A percentile compares a stretch with the other conserved stretches of the same genome.
Conservation (phyloP, 2,113 vertebrate species). For the Hemibagrus wyckioides region DNA sequence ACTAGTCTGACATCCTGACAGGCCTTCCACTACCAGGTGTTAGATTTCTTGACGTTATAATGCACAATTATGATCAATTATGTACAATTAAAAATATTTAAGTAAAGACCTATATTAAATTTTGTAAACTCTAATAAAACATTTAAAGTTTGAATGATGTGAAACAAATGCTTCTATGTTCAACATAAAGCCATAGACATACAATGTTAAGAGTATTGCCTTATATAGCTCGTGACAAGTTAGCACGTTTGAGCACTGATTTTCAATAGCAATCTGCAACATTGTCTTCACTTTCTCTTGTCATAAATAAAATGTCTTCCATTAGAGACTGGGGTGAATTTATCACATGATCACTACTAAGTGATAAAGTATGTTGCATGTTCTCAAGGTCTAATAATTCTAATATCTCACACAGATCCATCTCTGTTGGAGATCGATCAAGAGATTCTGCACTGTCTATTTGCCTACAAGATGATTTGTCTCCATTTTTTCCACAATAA, state of each 20-base stretch:
- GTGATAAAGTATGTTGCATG: slow-evolving; percentile 70
- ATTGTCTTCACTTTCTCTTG: slow-evolving; percentile 67
- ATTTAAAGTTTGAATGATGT: neutral
- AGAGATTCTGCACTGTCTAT: neutral
- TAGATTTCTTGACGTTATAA: neutral
- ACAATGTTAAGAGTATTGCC: neutral
- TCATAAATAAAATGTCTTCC: slow-evolving; percentile 83
- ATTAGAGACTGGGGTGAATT: slow-evolving; percentile 86
- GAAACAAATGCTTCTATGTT: neutral
- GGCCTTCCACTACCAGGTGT: neutral
- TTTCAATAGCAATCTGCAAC: slow-evolving; percentile 81
- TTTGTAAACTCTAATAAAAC: neutral
- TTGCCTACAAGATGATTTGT: neutral
- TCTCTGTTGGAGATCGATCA: slow-evolving; percentile 1
- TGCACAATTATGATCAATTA: neutral
- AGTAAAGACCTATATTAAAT: neutral
- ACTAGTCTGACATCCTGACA: neutral
- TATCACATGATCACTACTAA: slow-evolving; percentile 85
- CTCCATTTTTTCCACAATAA: neutral
- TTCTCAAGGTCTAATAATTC: slow-evolving; percentile 74
- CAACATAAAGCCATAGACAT: neutral
- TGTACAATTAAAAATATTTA: neutral
- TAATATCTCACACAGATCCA: slow-evolving; percentile 61
- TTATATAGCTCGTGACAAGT: neutral
- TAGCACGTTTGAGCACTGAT: neutral